These are phyloP conservation scores for Adelognathus sp. DNA, from an alignment of 2,888 invertebrate genomes.

Conservation along the genomic window DNA sequence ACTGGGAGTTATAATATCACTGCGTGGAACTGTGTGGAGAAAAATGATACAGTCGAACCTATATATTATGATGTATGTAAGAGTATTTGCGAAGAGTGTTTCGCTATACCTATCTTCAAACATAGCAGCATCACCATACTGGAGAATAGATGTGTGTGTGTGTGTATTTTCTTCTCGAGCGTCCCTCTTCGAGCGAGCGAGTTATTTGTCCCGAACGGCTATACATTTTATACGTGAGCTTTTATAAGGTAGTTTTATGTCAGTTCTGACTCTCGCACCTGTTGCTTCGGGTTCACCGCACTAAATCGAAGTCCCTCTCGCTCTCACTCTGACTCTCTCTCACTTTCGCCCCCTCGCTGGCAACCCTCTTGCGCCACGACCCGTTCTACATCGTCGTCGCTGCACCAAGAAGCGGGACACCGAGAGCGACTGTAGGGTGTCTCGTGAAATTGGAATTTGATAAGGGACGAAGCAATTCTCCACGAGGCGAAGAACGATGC, in stretches of 20 bases:
- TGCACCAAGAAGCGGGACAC: conserved; percentile 46
- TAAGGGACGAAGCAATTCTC: conserved; percentile 10
- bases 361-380: conserved; percentile 45
- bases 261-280: conserved; percentile 76
- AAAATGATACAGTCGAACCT: not conserved
- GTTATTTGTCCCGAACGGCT: conserved; percentile 69
- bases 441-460: conserved; percentile 56
- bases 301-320: conserved; percentile 77
- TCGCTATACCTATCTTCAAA: conserved; percentile 22
- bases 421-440: conserved; percentile 36
- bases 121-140: not conserved
- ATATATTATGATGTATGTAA: conserved; percentile 2
- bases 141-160: not conserved
- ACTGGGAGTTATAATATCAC: not conserved
- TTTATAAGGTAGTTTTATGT: conserved; percentile 76
- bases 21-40: not conserved
- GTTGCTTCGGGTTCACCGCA: conserved; percentile 79
- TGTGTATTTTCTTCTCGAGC: conserved; percentile 26
- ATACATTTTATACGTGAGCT: conserved; percentile 77
- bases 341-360: conserved; percentile 31
- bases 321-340: conserved; percentile 33
- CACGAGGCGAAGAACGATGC: not conserved
- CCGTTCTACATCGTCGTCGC: conserved; percentile 19
- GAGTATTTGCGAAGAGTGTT: conserved; percentile 6
- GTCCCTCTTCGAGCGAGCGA: conserved; percentile 50